These are phyloP conservation scores for Macrosteles quadrilineatus DNA, from an alignment of 1,140 invertebrate genomes.

Conservation along the genomic window DNA sequence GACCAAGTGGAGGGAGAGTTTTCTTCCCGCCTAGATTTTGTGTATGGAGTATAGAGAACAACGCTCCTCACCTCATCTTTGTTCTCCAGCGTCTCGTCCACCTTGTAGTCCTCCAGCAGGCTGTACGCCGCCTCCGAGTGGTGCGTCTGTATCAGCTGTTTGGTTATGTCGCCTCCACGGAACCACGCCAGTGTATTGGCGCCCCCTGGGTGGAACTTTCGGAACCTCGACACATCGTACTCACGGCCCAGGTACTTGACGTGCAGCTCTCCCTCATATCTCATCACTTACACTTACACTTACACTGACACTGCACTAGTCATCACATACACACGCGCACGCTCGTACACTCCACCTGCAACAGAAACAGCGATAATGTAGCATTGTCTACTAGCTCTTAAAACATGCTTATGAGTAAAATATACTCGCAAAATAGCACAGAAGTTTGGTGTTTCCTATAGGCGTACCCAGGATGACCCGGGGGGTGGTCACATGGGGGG, in stretches of 20 bases:
- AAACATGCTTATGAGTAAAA: no score
- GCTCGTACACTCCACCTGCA: background rate
- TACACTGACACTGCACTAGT: background rate
- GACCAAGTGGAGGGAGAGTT: no score
- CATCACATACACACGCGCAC: background rate
- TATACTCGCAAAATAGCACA: no score
- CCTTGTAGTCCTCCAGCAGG: constrained; percentile 58
- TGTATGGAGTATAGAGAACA: no score
- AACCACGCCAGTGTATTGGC: constrained; percentile 56
- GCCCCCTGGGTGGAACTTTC: constrained; percentile 64
- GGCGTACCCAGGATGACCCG: no score
- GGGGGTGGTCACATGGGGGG: no score
- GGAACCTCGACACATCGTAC: constrained; percentile 59
- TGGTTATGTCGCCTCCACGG: constrained; percentile 54
- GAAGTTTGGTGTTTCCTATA: no score
- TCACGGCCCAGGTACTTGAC: constrained; percentile 54
- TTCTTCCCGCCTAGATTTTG: no score
- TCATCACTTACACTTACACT: constrained; percentile 4
- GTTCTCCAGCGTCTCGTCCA: constrained; percentile 19
- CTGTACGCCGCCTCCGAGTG: constrained; percentile 64
- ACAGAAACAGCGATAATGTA: no score
- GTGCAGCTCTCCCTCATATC: background rate
- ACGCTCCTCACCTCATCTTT: no score
- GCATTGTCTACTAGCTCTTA: no score
- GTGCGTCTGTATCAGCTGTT: constrained; percentile 54